Base-by-base conservation (phyloP, 2,113 vertebrate genomes). In the Oceanites oceanicus region DNA sequence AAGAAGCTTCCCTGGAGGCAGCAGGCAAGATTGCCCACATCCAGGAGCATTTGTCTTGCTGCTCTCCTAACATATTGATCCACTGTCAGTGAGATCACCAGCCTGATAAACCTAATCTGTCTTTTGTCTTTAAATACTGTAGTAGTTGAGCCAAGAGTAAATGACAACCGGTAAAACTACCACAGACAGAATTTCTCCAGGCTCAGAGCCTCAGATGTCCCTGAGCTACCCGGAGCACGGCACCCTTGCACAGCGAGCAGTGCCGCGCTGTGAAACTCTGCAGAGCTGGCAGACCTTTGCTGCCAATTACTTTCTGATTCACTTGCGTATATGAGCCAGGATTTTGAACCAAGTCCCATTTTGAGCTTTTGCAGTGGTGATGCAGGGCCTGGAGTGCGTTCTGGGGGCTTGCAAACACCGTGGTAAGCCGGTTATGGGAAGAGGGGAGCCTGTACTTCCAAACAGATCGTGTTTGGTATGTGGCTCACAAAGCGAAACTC, bases 221-320 rank as follows among this genome's bases (percentile, higher is more conserved):
- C 66, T 32, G 84, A 71, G 66, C 75, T 56, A 6, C 34, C 15
- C 32, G 53, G 32, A 72, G 77, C 23, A 10, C 62, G 0, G 7
- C 32, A 11, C 22, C 42, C 70, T 42, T 4, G 85, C 63, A 17
- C 0, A 3, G 38, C 58, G 56, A 15, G 53, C 67, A 18, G 7
- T 45, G 50, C 81, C 62, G 16, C 6, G 11, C 90, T 44, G 55
- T 23, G 93, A 80, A 47, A 40, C 74, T 55, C 63, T 82, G 90
- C 92, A 22, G 90, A 73, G 94, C 88, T 91, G 78, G 74, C 85
- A 88, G 70, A 58, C 45, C 71, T 88, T 27, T 25, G 44, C 21
- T 76, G 78, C 9, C 13, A 65, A 70, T 73, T n/a, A 80, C 52
- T 40, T 80, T 45, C 4, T 4, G 76, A 7, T 61, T 93, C 44